Base-by-base conservation (phyloP, 2,113 vertebrate genomes). In the Crypturellus undulatus region DNA sequence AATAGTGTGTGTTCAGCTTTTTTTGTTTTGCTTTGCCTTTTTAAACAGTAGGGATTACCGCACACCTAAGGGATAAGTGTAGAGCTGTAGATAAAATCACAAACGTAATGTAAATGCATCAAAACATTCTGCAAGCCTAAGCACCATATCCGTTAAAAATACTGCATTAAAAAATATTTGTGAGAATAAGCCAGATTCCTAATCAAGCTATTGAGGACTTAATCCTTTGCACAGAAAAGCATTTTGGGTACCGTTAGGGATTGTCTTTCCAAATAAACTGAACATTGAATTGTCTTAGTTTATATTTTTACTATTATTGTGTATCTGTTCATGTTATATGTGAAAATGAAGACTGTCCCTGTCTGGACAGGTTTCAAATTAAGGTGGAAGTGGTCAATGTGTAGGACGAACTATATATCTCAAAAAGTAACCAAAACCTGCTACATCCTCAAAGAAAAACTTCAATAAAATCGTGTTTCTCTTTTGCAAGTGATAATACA, bases 1-100 rank as follows among this genome's bases (percentile, higher is more conserved):
- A 96, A 93, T 87, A 94, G 65, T 71, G 11, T 95, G 69, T 92
- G 30, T 91, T 97, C 76, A 93, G 84, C 86, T 77, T 73, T 93
- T 49, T 89, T 58, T 82, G 71, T 79, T 92, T 93, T 81, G 62
- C 60, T 87, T 59, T 93, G 77, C 72, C 71, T 82, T 93, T 49
- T 97, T 93, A 87, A 96, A 62, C 60, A 52, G 30, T 73, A 54
- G 68, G 71, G 72, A 89, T 84, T 91, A 65, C 80, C n/a, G 67
- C 79, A 93, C 79, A 92, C 82, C 93, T 97, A 84, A 54, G 34
- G 89, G 75, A 72, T 95, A 85, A 85, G 19, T 51, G 30, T 40
- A 68, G 28, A 64, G 25, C 64, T 95, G 72, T 90, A 85, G 86
- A 82, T 85, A 87, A 93, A 96, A 78, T 94, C 83, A 84, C 79